Percentiles rank a stretch among this genome's conserved stretches.
Evolutionary conservation across 1,140 invertebrate genomes (phyloP).

Genomic region (Calephelis nemesis): DNA sequence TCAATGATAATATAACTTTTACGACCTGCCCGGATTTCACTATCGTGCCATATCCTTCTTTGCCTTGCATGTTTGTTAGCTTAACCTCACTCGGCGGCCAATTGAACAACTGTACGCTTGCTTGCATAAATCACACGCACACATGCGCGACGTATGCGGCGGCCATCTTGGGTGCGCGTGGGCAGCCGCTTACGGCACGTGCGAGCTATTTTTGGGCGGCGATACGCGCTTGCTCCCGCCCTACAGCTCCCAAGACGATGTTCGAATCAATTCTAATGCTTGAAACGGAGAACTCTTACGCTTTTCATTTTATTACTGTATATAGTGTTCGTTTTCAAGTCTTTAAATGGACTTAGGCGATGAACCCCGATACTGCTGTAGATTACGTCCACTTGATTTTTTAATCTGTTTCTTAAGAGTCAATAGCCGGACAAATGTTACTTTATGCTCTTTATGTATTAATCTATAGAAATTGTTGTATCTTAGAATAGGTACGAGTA

Average conservation of each 20-base stretch:
- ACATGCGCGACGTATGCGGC: slow-evolving; percentile 39
- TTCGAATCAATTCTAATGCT: slow-evolving; percentile 16
- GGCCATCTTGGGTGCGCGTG: slow-evolving; percentile 71
- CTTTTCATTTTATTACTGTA: slow-evolving; percentile 16
- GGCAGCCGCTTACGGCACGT: slow-evolving; percentile 68
- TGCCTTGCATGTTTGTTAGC: slow-evolving; percentile 24
- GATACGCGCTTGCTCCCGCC: slow-evolving; percentile 52
- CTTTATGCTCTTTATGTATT: too few species aligned
- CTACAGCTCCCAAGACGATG: slow-evolving; percentile 25
- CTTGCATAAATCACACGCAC: slow-evolving; percentile 59
- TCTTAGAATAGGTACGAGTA: too few species aligned
- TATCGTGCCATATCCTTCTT: slow-evolving; percentile 18
- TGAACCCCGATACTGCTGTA: not conserved
- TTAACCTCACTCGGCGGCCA: slow-evolving; percentile 26
- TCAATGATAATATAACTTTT: too few species aligned
- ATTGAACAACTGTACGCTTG: slow-evolving; percentile 38
- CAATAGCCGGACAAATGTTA: not conserved
- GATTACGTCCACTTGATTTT: not conserved
- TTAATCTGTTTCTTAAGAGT: not conserved
- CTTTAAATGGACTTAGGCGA: slow-evolving; percentile 9
- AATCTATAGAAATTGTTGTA: too few species aligned
- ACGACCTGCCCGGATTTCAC: not conserved
- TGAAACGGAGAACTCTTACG: slow-evolving; percentile 10
- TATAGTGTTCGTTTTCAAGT: slow-evolving; percentile 12
- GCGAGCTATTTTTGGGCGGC: slow-evolving; percentile 72